Conservation (phyloP, 2,113 vertebrate species). For the Dipodomys ordii region DNA sequence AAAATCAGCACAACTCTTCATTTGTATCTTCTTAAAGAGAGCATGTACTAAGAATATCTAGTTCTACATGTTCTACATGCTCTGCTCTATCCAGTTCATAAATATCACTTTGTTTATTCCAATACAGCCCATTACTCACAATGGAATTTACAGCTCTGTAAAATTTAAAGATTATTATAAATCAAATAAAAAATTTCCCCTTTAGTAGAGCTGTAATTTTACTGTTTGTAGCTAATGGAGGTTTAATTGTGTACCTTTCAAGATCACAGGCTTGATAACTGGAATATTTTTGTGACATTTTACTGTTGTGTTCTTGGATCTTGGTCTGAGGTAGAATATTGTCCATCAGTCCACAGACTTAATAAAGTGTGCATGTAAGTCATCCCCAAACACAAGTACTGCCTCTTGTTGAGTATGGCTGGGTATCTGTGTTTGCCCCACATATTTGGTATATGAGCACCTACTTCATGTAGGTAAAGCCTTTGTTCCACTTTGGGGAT, state of each 20-base stretch:
- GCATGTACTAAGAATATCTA: not conserved
- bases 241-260: not conserved
- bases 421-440: not conserved
- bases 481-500: not conserved
- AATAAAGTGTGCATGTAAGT: not conserved
- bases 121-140: not conserved
- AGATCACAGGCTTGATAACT: not conserved
- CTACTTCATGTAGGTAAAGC: not conserved
- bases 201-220: not conserved
- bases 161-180: constrained; percentile 28
- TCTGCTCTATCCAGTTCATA: not conserved
- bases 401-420: not conserved
- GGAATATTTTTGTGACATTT: not conserved
- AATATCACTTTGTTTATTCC: not conserved
- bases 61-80: not conserved
- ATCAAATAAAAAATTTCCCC: not conserved
- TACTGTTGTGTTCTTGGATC: not conserved
- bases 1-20: not conserved
- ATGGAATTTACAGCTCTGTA: not conserved
- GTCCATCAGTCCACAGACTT: not conserved
- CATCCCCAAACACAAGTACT: not conserved
- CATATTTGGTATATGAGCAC: not conserved
- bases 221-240: not conserved
- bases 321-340: not conserved
- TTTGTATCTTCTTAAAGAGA: not conserved